Conservation (phyloP, 2,888 invertebrate species). For the Tubulanus polymorphus region DNA sequence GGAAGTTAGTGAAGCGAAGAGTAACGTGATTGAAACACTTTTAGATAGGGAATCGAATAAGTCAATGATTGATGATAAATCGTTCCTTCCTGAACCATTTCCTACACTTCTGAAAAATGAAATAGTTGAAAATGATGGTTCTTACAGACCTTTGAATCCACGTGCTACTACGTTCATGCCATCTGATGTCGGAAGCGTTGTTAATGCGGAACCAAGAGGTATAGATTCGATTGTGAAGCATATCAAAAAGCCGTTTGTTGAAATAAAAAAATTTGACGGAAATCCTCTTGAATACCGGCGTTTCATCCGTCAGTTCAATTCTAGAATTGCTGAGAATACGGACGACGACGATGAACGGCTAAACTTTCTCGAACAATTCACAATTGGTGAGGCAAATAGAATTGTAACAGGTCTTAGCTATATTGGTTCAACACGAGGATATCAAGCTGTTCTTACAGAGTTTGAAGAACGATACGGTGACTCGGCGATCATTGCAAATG, state of each 20-base stretch:
- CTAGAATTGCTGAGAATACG: not conserved
- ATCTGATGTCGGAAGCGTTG: too few species aligned
- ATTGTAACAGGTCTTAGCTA: constrained; percentile 3
- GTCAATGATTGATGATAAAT: too few species aligned
- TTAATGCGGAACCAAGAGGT: too few species aligned
- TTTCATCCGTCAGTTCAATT: not conserved
- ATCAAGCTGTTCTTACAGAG: constrained; percentile 1
- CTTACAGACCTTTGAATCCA: too few species aligned
- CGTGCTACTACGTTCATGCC: too few species aligned
- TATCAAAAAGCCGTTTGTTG: not conserved
- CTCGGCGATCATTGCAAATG: constrained; percentile 1
- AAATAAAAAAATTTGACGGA: not conserved
- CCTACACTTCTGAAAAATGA: too few species aligned
- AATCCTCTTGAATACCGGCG: not conserved
- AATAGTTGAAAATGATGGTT: too few species aligned
- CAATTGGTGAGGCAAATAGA: constrained; percentile 7
- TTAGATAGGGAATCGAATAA: too few species aligned
- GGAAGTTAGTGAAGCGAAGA: too few species aligned
- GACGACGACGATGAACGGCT: not conserved
- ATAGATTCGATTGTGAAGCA: not conserved
- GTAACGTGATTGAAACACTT: too few species aligned
- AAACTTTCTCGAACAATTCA: not conserved
- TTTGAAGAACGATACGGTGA: constrained; percentile 4
- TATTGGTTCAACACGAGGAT: constrained; percentile 1
- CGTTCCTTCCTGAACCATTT: too few species aligned